A percentile compares a stretch with the other conserved stretches of the same genome.
Conservation (phyloP, 2,888 invertebrate genomes). For the Parnassius smintheus region DNA sequence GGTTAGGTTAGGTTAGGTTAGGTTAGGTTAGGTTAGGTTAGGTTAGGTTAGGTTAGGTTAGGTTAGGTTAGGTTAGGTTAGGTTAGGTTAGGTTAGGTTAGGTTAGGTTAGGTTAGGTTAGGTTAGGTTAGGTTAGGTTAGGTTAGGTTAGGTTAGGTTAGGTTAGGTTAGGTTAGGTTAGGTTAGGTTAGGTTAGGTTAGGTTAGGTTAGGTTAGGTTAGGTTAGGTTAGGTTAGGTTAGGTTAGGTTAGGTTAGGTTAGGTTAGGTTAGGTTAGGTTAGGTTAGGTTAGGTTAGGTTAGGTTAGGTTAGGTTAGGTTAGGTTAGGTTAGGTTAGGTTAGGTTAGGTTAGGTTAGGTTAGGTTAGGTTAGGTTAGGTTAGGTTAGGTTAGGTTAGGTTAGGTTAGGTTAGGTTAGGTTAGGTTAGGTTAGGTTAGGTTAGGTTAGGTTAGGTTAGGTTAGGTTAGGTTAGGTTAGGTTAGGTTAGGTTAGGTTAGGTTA, state of each 20-base stretch:
- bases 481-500: constrained; percentile 21
- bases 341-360: constrained; percentile 31
- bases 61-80: constrained; percentile 26
- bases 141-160: constrained; percentile 24
- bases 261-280: constrained; percentile 16
- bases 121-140: constrained; percentile 20
- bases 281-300: constrained; percentile 33
- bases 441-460: constrained; percentile 22
- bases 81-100: constrained; percentile 26
- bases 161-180: constrained; percentile 26
- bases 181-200: constrained; percentile 21
- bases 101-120: constrained; percentile 31
- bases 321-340: constrained; percentile 30
- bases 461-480: constrained; percentile 28
- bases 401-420: constrained; percentile 27
- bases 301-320: constrained; percentile 31
- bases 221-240: constrained; percentile 10
- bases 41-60: too few relatives aligned
- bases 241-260: constrained; percentile 17
- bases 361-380: constrained; percentile 30
- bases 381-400: constrained; percentile 23
- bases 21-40: constrained; percentile 24
- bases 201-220: constrained; percentile 9
- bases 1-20: constrained; percentile 28
- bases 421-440: constrained; percentile 27